Percentiles rank a stretch among this genome's conserved stretches.
Evolutionary conservation across 2,113 vertebrate species (phyloP).

Genomic region (Cyanistes caeruleus): DNA sequence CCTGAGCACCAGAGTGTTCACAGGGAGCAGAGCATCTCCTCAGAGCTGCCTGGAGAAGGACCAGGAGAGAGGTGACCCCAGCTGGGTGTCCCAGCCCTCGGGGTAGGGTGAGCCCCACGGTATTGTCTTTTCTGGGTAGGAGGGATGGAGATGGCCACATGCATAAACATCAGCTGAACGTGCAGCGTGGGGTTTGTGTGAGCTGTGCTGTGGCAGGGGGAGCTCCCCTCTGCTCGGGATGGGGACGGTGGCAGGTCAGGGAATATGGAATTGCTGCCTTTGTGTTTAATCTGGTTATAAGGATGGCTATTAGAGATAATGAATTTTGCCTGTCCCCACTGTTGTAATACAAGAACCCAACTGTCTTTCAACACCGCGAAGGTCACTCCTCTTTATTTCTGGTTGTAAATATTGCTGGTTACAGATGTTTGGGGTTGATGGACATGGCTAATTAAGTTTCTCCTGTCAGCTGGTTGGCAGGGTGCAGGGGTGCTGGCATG

Average conservation of each 20-base stretch:
- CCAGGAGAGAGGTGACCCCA: neutral
- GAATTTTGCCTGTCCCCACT: slow-evolving; percentile 66
- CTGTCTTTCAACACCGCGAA: slow-evolving; percentile 64
- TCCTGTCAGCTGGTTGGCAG: slow-evolving; percentile 22
- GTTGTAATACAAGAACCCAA: slow-evolving; percentile 73
- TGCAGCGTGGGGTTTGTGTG: neutral
- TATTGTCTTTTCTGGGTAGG: neutral
- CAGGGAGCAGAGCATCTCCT: accelerated
- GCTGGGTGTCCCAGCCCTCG: neutral
- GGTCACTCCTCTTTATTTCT: slow-evolving; percentile 74
- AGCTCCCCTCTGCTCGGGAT: neutral
- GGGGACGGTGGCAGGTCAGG: neutral
- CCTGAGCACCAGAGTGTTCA: neutral
- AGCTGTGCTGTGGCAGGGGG: neutral
- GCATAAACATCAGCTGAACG: neutral
- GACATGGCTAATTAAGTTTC: slow-evolving; percentile 54
- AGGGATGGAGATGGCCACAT: neutral
- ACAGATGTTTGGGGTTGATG: slow-evolving; percentile 65
- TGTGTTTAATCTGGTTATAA: slow-evolving; percentile 67
- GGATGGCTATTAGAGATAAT: slow-evolving; percentile 65
- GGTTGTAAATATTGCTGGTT: slow-evolving; percentile 69
- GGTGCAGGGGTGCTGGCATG: neutral
- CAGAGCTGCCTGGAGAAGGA: neutral
- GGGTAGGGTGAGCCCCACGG: neutral
- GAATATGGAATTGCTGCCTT: slow-evolving; percentile 35